Evolutionary conservation across 2,113 vertebrate species (phyloP).

Genomic region (Dromaius novaehollandiae): DNA sequence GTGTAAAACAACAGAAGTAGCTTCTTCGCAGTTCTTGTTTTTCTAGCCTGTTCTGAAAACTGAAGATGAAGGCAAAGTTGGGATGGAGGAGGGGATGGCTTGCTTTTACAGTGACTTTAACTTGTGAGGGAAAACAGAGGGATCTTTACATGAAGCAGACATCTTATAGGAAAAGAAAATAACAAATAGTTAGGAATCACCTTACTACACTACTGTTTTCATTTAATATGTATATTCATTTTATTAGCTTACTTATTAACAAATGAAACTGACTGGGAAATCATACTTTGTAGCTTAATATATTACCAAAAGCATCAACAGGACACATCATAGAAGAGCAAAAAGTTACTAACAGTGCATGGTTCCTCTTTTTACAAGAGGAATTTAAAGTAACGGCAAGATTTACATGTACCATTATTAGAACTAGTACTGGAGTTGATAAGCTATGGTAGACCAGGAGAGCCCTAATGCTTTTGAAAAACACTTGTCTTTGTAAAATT

Average conservation of each 20-base stretch:
- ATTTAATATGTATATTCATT: not conserved
- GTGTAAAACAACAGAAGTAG: not conserved
- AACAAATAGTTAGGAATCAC: not conserved
- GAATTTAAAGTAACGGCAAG: conserved; percentile 19
- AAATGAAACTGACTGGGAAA: conserved; percentile 40
- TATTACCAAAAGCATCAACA: not conserved
- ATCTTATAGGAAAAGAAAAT: not conserved
- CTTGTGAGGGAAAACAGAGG: not conserved
- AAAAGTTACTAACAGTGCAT: not conserved
- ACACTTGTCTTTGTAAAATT: not conserved
- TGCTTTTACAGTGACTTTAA: not conserved
- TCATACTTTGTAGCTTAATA: not conserved
- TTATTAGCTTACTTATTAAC: not conserved
- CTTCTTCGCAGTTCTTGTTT: not conserved
- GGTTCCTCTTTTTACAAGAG: conserved; percentile 17
- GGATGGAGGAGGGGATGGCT: not conserved
- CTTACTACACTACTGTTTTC: not conserved
- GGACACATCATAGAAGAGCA: not conserved
- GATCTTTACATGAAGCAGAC: not conserved
- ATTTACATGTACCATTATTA: not conserved
- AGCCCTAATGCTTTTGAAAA: not conserved
- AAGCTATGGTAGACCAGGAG: not conserved
- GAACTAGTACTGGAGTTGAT: not conserved
- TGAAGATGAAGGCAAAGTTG: not conserved
- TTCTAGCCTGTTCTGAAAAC: not conserved